Conservation (phyloP, 1,140 invertebrate genomes). For the Nylanderia fulva region DNA sequence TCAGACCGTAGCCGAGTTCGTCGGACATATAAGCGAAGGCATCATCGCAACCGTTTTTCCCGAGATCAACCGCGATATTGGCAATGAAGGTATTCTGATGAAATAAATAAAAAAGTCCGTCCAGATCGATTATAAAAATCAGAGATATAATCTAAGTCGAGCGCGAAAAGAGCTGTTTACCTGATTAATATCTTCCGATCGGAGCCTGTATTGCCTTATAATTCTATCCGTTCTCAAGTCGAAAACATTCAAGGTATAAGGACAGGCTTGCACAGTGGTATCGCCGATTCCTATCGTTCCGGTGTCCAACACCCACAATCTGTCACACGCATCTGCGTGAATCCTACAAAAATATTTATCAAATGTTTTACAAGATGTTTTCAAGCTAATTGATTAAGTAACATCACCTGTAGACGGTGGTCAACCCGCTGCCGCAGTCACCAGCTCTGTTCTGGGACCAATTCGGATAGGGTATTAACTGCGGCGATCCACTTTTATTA, state of each 20-base stretch:
- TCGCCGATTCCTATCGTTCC: constrained; percentile 93
- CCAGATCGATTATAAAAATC: neutral
- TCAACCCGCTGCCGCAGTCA: constrained; percentile 90
- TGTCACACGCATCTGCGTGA: constrained; percentile 90
- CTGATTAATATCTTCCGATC: constrained; percentile 90
- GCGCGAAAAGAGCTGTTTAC: constrained; percentile 62
- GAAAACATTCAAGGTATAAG: constrained; percentile 90
- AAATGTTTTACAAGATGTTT: constrained; percentile 1
- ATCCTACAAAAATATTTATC: constrained; percentile 80
- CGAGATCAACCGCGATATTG: constrained; percentile 92
- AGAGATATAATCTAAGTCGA: neutral
- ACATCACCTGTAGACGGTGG: constrained; percentile 89
- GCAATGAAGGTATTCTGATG: constrained; percentile 91
- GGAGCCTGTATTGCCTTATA: constrained; percentile 90
- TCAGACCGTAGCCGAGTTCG: constrained; percentile 92
- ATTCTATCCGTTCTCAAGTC: constrained; percentile 91
- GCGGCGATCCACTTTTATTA: constrained; percentile 88
- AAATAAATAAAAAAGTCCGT: neutral
- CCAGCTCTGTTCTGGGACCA: constrained; percentile 91
- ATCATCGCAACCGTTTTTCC: constrained; percentile 90
- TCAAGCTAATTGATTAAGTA: constrained; percentile 6
- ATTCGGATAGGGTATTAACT: constrained; percentile 91
- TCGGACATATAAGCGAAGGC: constrained; percentile 93
- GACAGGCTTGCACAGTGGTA: constrained; percentile 91
- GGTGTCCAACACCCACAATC: constrained; percentile 93